phyloP scores from a whole-genome alignment of 2,888 invertebrate genomes.

The Cyclophora punctaria region DNA sequence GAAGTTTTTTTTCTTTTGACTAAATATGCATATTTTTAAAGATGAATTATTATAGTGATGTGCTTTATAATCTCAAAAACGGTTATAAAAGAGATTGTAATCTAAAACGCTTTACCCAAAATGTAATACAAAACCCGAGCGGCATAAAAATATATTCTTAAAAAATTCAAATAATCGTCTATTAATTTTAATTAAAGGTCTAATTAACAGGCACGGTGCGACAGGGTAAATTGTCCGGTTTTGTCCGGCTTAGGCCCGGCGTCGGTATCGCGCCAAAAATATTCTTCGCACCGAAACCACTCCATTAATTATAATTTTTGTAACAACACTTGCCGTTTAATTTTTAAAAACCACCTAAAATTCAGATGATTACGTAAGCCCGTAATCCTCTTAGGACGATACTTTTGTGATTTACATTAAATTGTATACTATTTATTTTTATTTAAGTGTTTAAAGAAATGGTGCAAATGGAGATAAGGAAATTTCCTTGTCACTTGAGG shows the following conservation, averaged over 20 bases:
- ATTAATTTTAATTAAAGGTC: constrained; percentile 68
- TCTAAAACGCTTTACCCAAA: too few species aligned
- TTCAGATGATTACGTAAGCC: constrained; percentile 49
- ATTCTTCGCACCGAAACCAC: constrained; percentile 39
- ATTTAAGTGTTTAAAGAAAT: too few species aligned
- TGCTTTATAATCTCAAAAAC: too few species aligned
- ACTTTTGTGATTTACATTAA: not conserved
- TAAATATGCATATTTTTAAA: too few species aligned
- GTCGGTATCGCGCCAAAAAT: constrained; percentile 35
- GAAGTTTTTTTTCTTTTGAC: too few species aligned
- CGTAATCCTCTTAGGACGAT: constrained; percentile 30
- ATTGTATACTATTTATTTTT: too few species aligned
- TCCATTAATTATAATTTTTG: constrained; percentile 55
- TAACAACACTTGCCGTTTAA: constrained; percentile 35
- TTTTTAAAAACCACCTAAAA: constrained; percentile 32
- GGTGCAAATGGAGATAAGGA: too few species aligned
- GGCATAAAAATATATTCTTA: constrained; percentile 22
- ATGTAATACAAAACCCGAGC: too few species aligned
- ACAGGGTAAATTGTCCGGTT: constrained; percentile 53
- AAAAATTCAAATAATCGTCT: constrained; percentile 53
- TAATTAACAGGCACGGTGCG: constrained; percentile 55
- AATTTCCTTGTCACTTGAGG: too few species aligned
- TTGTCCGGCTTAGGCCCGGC: constrained; percentile 39
- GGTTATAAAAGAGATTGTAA: too few species aligned
- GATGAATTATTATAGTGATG: too few species aligned